phyloP scores from a whole-genome alignment of 2,888 invertebrate species.

The Thereva nobilitata region DNA sequence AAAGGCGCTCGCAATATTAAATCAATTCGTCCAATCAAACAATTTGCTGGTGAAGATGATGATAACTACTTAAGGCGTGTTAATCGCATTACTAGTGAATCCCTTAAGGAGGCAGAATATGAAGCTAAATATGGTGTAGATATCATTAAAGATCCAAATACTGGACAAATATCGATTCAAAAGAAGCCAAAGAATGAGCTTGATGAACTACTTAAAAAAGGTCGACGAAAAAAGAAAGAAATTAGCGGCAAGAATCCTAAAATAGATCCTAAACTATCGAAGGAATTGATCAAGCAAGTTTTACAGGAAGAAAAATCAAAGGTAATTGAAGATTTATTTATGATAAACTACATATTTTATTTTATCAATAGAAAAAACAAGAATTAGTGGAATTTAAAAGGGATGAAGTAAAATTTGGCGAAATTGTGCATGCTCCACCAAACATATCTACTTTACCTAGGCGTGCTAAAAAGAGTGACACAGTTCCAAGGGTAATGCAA shows the following conservation, averaged over 20 bases:
- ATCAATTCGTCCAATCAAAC: slow-evolving; percentile 63
- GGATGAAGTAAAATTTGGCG: slow-evolving; percentile 76
- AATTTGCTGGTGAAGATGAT: slow-evolving; percentile 66
- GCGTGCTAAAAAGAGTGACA: slow-evolving; percentile 57
- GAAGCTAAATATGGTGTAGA: slow-evolving; percentile 66
- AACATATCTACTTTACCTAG: slow-evolving; percentile 62
- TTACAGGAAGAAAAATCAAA: slow-evolving; percentile 51
- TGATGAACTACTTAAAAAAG: slow-evolving; percentile 58
- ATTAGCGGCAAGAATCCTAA: slow-evolving; percentile 48
- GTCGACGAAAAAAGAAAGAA: slow-evolving; percentile 49
- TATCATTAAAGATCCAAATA: slow-evolving; percentile 61
- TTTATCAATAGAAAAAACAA: slow-evolving; percentile 44
- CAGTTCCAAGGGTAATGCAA: slow-evolving; percentile 56
- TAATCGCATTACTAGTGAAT: slow-evolving; percentile 65
- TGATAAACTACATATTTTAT: slow-evolving; percentile 29
- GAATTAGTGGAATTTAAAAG: slow-evolving; percentile 60
- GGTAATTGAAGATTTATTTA: slow-evolving; percentile 37
- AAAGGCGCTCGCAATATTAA: slow-evolving; percentile 45
- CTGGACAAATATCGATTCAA: slow-evolving; percentile 57
- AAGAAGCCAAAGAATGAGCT: slow-evolving; percentile 63
- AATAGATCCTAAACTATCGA: slow-evolving; percentile 50
- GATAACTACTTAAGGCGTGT: slow-evolving; percentile 69
- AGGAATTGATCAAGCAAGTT: slow-evolving; percentile 53
- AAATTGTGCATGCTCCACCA: slow-evolving; percentile 75
- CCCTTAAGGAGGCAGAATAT: slow-evolving; percentile 65